phyloP scores from a whole-genome alignment of 2,888 invertebrate species.

The Pristionchus exspectatus region DNA sequence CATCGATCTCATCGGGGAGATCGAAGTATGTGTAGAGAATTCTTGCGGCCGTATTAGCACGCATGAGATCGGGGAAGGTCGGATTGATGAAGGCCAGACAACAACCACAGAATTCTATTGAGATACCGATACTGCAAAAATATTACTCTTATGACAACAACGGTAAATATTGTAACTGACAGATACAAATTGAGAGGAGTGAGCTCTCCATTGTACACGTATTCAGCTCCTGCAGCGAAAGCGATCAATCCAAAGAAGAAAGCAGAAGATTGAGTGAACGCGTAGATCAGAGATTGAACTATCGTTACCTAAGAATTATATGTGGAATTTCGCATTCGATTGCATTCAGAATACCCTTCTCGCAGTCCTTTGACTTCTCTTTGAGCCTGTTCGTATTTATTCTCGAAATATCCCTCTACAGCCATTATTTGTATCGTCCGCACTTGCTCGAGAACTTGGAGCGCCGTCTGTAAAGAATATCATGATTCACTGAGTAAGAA shows the following conservation, averaged over 20 bases:
- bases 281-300: slow-evolving; percentile 32
- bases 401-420: slow-evolving; percentile 78
- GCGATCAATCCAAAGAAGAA: slow-evolving; percentile 39
- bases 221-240: slow-evolving; percentile 26
- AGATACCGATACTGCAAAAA: slow-evolving; percentile 31
- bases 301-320: neutral
- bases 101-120: slow-evolving; percentile 42
- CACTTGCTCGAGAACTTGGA: slow-evolving; percentile 80
- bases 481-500: neutral
- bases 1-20: slow-evolving; percentile 33
- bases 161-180: neutral
- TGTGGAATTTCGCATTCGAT: neutral
- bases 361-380: neutral
- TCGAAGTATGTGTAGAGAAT: slow-evolving; percentile 45
- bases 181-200: neutral
- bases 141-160: neutral
- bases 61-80: slow-evolving; percentile 41
- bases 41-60: slow-evolving; percentile 41
- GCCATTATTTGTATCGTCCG: slow-evolving; percentile 80
- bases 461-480: slow-evolving; percentile 71
- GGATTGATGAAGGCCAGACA: slow-evolving; percentile 36
- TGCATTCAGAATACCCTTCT: neutral
- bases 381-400: slow-evolving; percentile 68
- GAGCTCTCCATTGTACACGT: slow-evolving; percentile 21
- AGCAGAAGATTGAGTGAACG: slow-evolving; percentile 18